phyloP scores from a whole-genome alignment of 2,113 vertebrate species.

The Deroptyus accipitrinus region DNA sequence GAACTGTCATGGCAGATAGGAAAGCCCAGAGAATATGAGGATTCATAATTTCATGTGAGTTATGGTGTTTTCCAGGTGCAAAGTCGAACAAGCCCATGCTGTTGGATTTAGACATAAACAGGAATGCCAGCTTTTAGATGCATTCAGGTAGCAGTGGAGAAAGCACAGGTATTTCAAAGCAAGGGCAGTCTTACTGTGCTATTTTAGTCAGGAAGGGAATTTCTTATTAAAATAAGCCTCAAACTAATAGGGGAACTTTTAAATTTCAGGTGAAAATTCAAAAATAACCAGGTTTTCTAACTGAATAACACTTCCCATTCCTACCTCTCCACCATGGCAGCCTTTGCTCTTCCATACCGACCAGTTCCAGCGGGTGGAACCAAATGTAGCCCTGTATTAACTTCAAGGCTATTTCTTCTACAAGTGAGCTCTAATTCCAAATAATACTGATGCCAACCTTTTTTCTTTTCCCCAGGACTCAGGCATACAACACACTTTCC shows the following conservation, averaged over 20 bases:
- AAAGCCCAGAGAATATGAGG: constrained; percentile 58
- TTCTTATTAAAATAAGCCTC: constrained; percentile 18
- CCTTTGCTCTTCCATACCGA: neutral
- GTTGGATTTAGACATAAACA: constrained; percentile 52
- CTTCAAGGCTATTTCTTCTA: constrained; percentile 25
- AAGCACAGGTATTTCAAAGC: constrained; percentile 37
- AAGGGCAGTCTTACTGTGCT: neutral
- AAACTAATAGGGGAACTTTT: neutral
- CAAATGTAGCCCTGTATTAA: neutral
- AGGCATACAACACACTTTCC: constrained; percentile 28
- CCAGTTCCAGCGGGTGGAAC: neutral
- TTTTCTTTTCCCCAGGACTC: constrained; percentile 40
- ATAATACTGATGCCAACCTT: constrained; percentile 40
- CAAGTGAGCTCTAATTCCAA: constrained; percentile 14
- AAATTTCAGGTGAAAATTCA: neutral
- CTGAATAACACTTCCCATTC: neutral
- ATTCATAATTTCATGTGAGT: constrained; percentile 48
- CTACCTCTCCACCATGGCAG: neutral
- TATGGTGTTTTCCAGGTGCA: constrained; percentile 65
- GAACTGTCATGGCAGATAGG: constrained; percentile 62
- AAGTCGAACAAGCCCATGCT: constrained; percentile 40
- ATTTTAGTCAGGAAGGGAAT: constrained; percentile 33
- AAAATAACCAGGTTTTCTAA: neutral
- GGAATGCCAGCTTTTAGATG: constrained; percentile 10
- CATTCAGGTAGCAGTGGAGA: constrained; percentile 1